These are phyloP conservation scores for Ctena decussata DNA, from an alignment of 2,888 invertebrate genomes.

Conservation along the genomic window DNA sequence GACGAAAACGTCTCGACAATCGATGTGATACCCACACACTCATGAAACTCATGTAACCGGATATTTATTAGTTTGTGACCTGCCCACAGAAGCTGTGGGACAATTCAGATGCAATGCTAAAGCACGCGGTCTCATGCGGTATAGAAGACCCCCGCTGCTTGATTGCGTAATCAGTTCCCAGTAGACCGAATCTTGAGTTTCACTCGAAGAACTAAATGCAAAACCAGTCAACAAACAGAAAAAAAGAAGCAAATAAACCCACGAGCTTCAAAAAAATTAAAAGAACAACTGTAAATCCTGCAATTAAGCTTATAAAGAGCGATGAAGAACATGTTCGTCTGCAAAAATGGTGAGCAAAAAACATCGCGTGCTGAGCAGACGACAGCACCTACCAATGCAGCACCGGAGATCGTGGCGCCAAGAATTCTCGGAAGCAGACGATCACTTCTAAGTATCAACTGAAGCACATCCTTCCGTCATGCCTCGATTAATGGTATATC, in stretches of 20 bases:
- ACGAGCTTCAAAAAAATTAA: not conserved
- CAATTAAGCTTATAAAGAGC: not conserved
- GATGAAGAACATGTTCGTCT: not conserved
- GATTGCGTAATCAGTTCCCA: not conserved
- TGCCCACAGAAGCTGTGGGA: too few species aligned
- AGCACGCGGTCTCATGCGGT: not conserved
- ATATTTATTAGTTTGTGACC: too few species aligned
- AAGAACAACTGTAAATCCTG: not conserved
- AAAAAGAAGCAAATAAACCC: not conserved
- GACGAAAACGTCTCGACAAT: too few species aligned
- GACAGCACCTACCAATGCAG: constrained; percentile 29
- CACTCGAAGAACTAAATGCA: not conserved
- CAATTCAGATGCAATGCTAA: too few species aligned
- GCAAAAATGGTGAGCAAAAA: constrained; percentile 6
- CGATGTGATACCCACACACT: too few species aligned
- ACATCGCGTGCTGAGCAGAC: constrained; percentile 59
- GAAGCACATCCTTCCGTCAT: constrained; percentile 56
- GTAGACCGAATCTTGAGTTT: not conserved
- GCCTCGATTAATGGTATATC: constrained; percentile 59
- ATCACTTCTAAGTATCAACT: constrained; percentile 30
- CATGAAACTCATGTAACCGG: too few species aligned
- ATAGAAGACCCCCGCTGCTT: not conserved
- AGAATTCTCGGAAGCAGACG: not conserved
- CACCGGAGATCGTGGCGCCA: not conserved
- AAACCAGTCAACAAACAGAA: not conserved